phyloP scores from a whole-genome alignment of 2,888 invertebrate species.

The Mactromeris polynyma region DNA sequence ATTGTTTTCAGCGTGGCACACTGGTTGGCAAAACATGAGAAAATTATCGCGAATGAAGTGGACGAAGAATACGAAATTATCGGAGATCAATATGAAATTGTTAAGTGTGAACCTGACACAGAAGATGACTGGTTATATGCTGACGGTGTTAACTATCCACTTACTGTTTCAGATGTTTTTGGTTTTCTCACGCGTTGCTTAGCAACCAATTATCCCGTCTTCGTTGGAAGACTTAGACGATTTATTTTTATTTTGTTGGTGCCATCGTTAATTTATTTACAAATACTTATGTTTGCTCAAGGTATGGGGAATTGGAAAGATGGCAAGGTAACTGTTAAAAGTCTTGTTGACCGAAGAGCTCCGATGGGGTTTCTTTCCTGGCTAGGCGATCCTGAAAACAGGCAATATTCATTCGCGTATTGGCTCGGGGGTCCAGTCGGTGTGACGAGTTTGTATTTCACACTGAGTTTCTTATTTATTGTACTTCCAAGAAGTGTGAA shows the following conservation, averaged over 20 bases:
- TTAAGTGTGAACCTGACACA: background rate
- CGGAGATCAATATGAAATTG: background rate
- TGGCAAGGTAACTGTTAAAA: conserved; percentile 22
- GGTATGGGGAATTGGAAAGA: conserved; percentile 10
- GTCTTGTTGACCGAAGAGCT: background rate
- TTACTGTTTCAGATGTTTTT: background rate
- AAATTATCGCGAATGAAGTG: conserved; percentile 2
- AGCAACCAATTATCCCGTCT: background rate
- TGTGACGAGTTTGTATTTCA: conserved; percentile 14
- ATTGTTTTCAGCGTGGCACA: conserved; percentile 29
- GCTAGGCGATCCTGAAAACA: background rate
- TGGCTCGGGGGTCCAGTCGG: conserved; percentile 37
- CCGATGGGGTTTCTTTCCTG: conserved; percentile 44
- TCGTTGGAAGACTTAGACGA: conserved; percentile 21
- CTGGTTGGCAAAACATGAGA: conserved; percentile 38
- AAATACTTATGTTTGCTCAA: conserved; percentile 9
- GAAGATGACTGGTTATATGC: conserved; percentile 18
- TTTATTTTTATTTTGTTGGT: conserved; percentile 2
- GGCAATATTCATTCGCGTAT: conserved; percentile 24
- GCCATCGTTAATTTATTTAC: conserved; percentile 28
- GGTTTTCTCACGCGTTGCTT: background rate
- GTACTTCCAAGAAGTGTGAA: conserved; percentile 42
- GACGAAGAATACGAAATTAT: background rate
- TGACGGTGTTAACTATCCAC: conserved; percentile 18
- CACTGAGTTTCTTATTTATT: conserved; percentile 25